A percentile compares a stretch with the other conserved stretches of the same genome.
These are phyloP conservation scores for Octodonta nipae DNA, from an alignment of 2,888 invertebrate species.

Conservation along the genomic window DNA sequence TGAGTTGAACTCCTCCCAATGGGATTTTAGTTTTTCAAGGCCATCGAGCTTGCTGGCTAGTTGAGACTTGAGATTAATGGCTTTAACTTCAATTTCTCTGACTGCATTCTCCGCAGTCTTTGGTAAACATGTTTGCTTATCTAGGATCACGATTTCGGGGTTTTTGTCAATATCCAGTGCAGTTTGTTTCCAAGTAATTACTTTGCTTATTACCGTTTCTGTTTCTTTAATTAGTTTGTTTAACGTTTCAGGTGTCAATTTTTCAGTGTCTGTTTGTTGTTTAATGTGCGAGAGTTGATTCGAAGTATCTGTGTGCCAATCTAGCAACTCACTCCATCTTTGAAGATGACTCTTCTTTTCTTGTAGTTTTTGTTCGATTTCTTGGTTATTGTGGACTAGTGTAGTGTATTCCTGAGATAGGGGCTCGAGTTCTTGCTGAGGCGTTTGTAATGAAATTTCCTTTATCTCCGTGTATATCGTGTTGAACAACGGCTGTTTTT, in stretches of 20 bases:
- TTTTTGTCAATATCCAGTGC: constrained; percentile 55
- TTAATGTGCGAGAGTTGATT: constrained; percentile 69
- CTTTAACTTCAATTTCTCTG: constrained; percentile 58
- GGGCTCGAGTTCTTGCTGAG: constrained; percentile 59
- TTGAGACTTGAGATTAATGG: constrained; percentile 52
- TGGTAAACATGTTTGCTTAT: constrained; percentile 55
- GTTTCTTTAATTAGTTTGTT: constrained; percentile 57
- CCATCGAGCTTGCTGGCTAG: constrained; percentile 53
- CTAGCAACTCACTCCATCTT: constrained; percentile 70
- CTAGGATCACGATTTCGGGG: constrained; percentile 53
- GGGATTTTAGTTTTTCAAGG: constrained; percentile 55
- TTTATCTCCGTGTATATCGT: constrained; percentile 74
- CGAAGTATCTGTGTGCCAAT: constrained; percentile 67
- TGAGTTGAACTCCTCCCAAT: constrained; percentile 63
- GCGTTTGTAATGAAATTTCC: constrained; percentile 52
- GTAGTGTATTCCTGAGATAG: constrained; percentile 64
- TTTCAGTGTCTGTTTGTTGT: constrained; percentile 65
- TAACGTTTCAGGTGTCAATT: constrained; percentile 56
- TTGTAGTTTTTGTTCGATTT: constrained; percentile 57
- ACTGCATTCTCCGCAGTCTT: constrained; percentile 59
- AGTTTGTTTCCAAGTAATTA: constrained; percentile 57
- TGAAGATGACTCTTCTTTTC: constrained; percentile 62
- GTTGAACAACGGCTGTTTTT: constrained; percentile 65
- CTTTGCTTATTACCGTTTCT: constrained; percentile 50
- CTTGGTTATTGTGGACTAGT: constrained; percentile 64